Conservation (phyloP, 1,140 invertebrate genomes). For the Zaprionus taronus region DNA sequence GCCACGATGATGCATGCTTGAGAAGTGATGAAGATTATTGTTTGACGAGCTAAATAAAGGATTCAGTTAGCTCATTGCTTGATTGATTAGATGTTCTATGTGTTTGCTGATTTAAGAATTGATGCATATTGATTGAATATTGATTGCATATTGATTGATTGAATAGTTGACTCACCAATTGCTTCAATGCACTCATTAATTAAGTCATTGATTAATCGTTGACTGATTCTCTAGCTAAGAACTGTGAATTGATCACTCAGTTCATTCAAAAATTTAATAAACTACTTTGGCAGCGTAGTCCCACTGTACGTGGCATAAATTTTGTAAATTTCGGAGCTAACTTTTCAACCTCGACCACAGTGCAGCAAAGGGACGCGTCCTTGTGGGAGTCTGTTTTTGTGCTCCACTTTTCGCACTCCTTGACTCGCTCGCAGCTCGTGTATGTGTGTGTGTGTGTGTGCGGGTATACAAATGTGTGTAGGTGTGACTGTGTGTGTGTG, state of each 20-base stretch:
- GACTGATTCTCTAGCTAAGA: background rate
- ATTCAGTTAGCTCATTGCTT: background rate
- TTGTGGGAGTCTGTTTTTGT: conserved; percentile 44
- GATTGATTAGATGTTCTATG: background rate
- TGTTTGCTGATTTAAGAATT: background rate
- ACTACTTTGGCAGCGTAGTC: no score
- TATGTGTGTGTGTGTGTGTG: background rate
- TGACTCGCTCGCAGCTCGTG: conserved; percentile 3
- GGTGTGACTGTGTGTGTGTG: conserved; percentile 12
- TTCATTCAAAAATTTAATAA: no score
- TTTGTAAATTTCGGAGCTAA: background rate
- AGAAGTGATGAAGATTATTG: background rate
- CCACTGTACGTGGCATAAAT: no score
- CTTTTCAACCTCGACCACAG: conserved; percentile 10
- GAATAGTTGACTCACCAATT: background rate
- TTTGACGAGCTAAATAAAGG: background rate
- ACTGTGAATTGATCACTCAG: background rate
- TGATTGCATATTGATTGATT: background rate
- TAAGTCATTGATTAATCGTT: background rate
- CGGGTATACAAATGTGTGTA: conserved; percentile 6
- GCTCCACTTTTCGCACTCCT: conserved; percentile 46
- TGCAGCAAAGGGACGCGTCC: conserved; percentile 25
- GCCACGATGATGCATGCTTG: background rate
- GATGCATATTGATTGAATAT: background rate
- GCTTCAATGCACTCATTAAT: no score